A percentile compares a stretch with the other conserved stretches of the same genome.
Evolutionary conservation across 1,140 invertebrate species (phyloP).

Genomic region (Carposina sasakii): DNA sequence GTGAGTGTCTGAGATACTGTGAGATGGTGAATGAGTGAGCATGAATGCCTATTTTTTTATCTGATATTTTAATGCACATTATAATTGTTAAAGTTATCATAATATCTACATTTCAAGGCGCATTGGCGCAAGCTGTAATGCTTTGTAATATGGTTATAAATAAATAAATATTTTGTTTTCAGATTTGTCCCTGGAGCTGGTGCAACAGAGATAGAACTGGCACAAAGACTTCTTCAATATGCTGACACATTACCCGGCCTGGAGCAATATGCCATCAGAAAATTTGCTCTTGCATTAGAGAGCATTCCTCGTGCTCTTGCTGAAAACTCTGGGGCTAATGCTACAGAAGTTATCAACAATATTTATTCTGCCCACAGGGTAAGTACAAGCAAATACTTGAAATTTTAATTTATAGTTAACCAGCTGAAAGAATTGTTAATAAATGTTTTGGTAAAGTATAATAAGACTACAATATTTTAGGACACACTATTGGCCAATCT

Average conservation of each 20-base stretch:
- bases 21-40: too few relatives aligned
- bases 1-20: too few relatives aligned
- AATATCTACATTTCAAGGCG: too few relatives aligned
- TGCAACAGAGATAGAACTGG: constrained; percentile 95
- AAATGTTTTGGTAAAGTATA: too few relatives aligned
- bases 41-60: too few relatives aligned
- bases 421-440: too few relatives aligned
- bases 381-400: constrained; percentile 7
- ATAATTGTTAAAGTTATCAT: too few relatives aligned
- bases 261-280: constrained; percentile 97
- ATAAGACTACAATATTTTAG: too few relatives aligned
- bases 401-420: constrained; percentile 1
- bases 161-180: constrained; percentile 12
- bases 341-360: constrained; percentile 91
- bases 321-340: constrained; percentile 94
- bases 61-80: too few relatives aligned
- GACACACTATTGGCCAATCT: too few relatives aligned
- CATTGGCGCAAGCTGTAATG: too few relatives aligned
- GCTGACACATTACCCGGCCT: constrained; percentile 94
- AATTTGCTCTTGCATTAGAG: constrained; percentile 94
- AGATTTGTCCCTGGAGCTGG: constrained; percentile 94
- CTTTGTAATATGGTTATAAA: too few relatives aligned
- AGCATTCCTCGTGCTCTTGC: constrained; percentile 93
- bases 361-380: constrained; percentile 92
- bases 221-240: constrained; percentile 86